Conservation (phyloP, 2,113 vertebrate genomes). For the Dasypus novemcinctus region DNA sequence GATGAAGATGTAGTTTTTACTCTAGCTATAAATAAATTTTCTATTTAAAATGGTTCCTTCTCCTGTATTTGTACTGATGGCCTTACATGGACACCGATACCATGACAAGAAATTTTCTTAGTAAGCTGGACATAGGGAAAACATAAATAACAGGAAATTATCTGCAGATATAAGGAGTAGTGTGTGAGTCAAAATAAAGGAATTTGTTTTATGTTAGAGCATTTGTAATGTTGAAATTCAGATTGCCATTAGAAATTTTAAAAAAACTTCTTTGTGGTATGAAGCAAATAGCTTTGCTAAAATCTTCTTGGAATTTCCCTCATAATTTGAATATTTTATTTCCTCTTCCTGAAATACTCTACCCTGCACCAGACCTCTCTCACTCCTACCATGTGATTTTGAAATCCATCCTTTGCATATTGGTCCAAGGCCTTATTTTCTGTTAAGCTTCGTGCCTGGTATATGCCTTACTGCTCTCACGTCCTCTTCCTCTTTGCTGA, state of each 20-base stretch:
- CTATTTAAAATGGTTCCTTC: neutral
- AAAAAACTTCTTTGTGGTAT: neutral
- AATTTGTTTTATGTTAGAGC: neutral
- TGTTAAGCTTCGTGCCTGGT: neutral
- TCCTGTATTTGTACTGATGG: neutral
- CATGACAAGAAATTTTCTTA: neutral
- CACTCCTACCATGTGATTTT: neutral
- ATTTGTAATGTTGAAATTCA: neutral
- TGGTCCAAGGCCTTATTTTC: neutral
- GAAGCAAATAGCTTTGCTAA: neutral
- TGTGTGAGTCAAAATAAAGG: neutral
- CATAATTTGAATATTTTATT: neutral
- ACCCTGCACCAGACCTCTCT: neutral
- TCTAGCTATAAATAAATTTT: neutral
- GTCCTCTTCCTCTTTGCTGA: neutral
- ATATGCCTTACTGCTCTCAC: neutral
- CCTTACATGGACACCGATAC: neutral
- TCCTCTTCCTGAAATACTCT: neutral
- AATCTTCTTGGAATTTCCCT: neutral
- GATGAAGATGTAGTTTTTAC: neutral
- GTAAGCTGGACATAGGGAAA: neutral
- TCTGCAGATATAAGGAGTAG: neutral
- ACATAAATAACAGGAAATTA: neutral
- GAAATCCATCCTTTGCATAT: neutral
- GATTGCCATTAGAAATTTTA: neutral